A percentile compares a stretch with the other conserved stretches of the same genome.
These are phyloP conservation scores for Petrocephalus zakoni DNA, from an alignment of 2,113 vertebrate species.

Conservation along the genomic window DNA sequence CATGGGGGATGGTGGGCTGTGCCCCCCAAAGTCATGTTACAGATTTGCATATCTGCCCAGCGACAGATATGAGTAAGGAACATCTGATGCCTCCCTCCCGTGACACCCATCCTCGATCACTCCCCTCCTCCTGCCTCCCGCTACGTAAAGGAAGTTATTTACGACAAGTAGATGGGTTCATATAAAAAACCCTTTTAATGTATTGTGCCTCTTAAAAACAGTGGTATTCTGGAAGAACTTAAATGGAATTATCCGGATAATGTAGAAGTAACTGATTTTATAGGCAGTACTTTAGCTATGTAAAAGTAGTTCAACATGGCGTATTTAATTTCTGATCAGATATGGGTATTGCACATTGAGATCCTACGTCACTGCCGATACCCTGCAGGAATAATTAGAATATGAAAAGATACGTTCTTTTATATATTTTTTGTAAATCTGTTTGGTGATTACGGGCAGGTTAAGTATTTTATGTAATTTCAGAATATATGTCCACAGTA, in stretches of 20 bases:
- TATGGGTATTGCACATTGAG: not conserved
- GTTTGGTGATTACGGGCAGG: not conserved
- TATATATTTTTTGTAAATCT: not conserved
- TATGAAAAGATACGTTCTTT: not conserved
- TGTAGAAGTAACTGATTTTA: not conserved
- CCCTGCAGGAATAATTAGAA: not conserved
- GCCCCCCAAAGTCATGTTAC: constrained; percentile 4
- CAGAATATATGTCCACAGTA: not conserved
- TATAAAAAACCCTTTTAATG: not conserved
- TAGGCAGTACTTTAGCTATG: not conserved
- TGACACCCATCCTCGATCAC: not conserved
- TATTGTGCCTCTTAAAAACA: not conserved
- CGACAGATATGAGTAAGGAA: constrained; percentile 2
- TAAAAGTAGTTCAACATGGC: not conserved
- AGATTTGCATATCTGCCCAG: constrained; percentile 19
- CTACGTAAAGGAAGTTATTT: not conserved
- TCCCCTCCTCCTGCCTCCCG: not conserved
- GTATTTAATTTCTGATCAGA: not conserved
- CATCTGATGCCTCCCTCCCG: not conserved
- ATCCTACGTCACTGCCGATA: not conserved
- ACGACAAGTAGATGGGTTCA: not conserved
- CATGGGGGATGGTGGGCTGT: not conserved
- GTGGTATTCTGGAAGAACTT: not conserved
- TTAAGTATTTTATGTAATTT: not conserved
- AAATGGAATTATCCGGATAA: not conserved